Conservation (phyloP, 2,888 invertebrate species). For the Oligia fasciuncula region DNA sequence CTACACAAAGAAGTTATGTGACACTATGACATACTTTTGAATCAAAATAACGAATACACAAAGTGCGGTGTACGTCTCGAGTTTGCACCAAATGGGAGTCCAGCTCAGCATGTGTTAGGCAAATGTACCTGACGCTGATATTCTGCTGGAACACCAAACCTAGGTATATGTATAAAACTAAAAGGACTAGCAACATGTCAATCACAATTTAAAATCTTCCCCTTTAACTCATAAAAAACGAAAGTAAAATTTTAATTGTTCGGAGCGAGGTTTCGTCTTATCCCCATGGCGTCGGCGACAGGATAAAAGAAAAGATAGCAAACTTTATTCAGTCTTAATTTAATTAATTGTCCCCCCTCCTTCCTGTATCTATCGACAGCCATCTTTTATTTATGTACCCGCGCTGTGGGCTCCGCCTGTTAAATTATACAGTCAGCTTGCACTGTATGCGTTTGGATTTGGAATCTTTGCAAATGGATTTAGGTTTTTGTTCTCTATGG, state of each 20-base stretch:
- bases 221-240: slow-evolving; percentile 48
- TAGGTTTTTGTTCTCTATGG: slow-evolving; percentile 30
- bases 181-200: neutral
- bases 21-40: neutral
- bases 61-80: neutral
- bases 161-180: neutral
- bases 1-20: no score
- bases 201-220: neutral
- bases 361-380: slow-evolving; percentile 73
- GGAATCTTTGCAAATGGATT: slow-evolving; percentile 50
- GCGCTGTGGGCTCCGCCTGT: slow-evolving; percentile 61
- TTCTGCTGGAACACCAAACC: neutral
- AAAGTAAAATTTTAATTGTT: slow-evolving; percentile 71
- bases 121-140: neutral
- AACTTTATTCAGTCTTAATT: slow-evolving; percentile 81
- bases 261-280: slow-evolving; percentile 67
- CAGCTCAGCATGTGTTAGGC: neutral
- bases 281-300: slow-evolving; percentile 62
- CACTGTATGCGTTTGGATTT: slow-evolving; percentile 58
- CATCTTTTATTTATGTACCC: slow-evolving; percentile 75
- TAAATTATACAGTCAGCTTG: slow-evolving; percentile 61
- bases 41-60: neutral
- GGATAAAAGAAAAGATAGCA: slow-evolving; percentile 77
- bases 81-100: neutral
- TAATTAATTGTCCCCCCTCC: slow-evolving; percentile 78